These are phyloP conservation scores for Drosophila serrata DNA, from an alignment of 1,140 invertebrate genomes.

Conservation along the genomic window DNA sequence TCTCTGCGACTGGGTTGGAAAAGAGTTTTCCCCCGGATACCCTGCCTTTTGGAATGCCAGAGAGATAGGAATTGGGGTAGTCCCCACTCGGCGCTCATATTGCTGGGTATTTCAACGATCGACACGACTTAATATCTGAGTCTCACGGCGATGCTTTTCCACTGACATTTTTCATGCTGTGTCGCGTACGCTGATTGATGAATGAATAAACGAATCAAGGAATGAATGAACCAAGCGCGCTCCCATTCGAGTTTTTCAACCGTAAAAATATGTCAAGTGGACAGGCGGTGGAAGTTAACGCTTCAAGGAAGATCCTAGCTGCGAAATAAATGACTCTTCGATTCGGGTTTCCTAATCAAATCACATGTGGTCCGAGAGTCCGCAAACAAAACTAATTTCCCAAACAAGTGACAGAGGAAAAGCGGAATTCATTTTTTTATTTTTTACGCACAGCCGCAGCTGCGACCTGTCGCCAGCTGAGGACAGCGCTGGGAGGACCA, in stretches of 20 bases:
- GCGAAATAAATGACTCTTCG: constrained; percentile 51
- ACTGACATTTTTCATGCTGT: constrained; percentile 76
- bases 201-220: constrained; percentile 71
- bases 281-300: constrained; percentile 40
- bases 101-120: constrained; percentile 32
- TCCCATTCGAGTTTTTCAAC: constrained; percentile 58
- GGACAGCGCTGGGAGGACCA: constrained; percentile 9
- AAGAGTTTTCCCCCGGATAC: constrained; percentile 14
- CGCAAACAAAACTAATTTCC: constrained; percentile 57
- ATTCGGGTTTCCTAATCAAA: constrained; percentile 67
- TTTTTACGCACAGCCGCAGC: constrained; percentile 42
- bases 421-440: constrained; percentile 28
- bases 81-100: not conserved
- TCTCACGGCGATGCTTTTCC: constrained; percentile 31
- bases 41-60: not conserved
- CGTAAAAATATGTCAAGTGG: constrained; percentile 72
- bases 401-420: constrained; percentile 46
- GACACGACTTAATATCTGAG: not conserved
- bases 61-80: not conserved
- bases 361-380: constrained; percentile 56
- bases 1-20: not conserved
- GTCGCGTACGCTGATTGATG: constrained; percentile 76
- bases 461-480: constrained; percentile 41
- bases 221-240: constrained; percentile 61
- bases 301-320: constrained; percentile 3